These are phyloP conservation scores for Helarctos malayanus DNA, from an alignment of 2,797 vertebrate species.

Conservation along the genomic window DNA sequence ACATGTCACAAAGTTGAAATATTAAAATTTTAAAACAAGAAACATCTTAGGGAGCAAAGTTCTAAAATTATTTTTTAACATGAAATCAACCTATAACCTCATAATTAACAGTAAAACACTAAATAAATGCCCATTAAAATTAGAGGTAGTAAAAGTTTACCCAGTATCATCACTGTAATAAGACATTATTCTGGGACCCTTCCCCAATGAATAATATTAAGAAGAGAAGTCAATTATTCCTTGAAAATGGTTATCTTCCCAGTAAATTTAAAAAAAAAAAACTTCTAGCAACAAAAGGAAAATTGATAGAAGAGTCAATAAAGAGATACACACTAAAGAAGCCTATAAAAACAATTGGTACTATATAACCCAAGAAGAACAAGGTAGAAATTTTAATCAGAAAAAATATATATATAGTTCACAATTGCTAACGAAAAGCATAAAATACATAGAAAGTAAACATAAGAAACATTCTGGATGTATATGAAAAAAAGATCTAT, in stretches of 20 bases:
- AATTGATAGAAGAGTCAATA: background rate
- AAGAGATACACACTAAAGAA: background rate
- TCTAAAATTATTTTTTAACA: background rate
- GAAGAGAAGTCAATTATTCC: background rate
- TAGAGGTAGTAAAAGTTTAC: background rate
- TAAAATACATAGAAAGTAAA: background rate
- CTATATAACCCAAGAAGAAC: background rate
- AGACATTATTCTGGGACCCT: background rate
- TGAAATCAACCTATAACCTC: background rate
- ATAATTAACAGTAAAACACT: conserved; percentile 9
- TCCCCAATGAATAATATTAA: background rate
- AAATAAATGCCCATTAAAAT: conserved; percentile 21
- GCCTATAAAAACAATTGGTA: background rate
- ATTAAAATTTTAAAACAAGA: background rate
- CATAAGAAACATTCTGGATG: background rate
- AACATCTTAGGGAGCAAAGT: background rate
- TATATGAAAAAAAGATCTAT: background rate
- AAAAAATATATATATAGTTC: background rate
- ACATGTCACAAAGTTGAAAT: background rate
- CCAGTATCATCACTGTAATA: background rate
- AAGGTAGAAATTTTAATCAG: background rate
- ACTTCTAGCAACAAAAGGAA: background rate
- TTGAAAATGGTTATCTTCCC: background rate
- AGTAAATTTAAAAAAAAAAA: background rate
- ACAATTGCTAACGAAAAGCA: background rate